phyloP scores from a whole-genome alignment of 1,140 invertebrate genomes.

The Hycleus cichorii region DNA sequence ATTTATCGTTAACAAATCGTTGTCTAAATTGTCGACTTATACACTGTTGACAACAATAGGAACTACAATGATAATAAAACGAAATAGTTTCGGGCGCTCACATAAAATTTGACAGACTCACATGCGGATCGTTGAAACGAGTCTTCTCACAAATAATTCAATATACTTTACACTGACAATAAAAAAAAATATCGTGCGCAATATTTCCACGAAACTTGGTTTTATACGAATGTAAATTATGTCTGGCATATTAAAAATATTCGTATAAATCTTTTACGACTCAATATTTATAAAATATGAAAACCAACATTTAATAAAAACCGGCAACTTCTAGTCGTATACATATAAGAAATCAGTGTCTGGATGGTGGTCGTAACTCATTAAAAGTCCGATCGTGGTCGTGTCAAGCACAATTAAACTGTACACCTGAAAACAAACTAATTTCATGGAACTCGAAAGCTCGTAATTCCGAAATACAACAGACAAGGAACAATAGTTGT shows the following conservation, averaged over 20 bases:
- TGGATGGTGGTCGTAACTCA: too few species aligned
- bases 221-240: conserved; percentile 14
- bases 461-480: too few species aligned
- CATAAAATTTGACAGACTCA: not conserved
- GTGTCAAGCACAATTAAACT: too few species aligned
- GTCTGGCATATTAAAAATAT: conserved; percentile 13
- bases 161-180: conserved; percentile 11
- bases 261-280: conserved; percentile 13
- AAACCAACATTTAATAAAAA: too few species aligned
- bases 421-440: too few species aligned
- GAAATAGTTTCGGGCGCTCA: not conserved
- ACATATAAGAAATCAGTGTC: too few species aligned
- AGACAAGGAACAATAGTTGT: too few species aligned
- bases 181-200: conserved; percentile 4
- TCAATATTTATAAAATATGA: not conserved
- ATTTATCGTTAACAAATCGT: not conserved
- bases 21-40: not conserved
- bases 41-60: not conserved
- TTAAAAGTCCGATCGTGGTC: too few species aligned
- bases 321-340: too few species aligned
- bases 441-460: too few species aligned
- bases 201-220: conserved; percentile 8
- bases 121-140: not conserved
- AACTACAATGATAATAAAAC: not conserved
- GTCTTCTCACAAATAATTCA: not conserved